A percentile compares a stretch with the other conserved stretches of the same genome.
Evolutionary conservation across 2,113 vertebrate genomes (phyloP).

Genomic region (Scytalopus superciliaris): DNA sequence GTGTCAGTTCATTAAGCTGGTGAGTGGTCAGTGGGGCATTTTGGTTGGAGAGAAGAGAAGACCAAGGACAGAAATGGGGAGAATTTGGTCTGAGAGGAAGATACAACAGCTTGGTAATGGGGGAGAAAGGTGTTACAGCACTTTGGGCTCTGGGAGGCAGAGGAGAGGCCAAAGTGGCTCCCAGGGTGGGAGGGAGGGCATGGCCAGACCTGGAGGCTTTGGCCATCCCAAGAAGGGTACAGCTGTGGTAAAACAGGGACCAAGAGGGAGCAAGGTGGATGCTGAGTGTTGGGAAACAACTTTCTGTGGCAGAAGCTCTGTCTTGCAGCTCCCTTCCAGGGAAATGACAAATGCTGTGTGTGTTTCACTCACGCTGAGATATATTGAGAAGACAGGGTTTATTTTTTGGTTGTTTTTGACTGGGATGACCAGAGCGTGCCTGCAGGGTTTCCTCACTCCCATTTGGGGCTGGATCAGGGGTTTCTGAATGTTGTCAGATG

Average conservation of each 20-base stretch:
- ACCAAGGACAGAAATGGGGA: neutral
- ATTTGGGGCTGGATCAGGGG: neutral
- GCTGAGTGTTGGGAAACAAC: neutral
- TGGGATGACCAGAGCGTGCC: neutral
- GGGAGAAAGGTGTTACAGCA: neutral
- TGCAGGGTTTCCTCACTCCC: neutral
- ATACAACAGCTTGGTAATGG: neutral
- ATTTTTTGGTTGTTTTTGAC: neutral
- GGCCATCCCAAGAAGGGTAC: rapidly evolving
- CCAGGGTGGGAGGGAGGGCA: neutral
- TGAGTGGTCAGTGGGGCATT: neutral
- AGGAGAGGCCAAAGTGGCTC: neutral
- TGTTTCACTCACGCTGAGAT: neutral
- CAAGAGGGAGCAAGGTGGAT: neutral
- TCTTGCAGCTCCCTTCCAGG: neutral
- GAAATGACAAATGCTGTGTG: neutral
- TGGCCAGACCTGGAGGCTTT: rapidly evolving
- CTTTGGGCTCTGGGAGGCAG: neutral
- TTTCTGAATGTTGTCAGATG: neutral
- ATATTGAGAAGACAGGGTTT: neutral
- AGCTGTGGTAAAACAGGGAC: neutral
- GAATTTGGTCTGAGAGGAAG: rapidly evolving
- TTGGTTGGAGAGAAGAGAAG: neutral
- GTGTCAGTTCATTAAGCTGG: neutral
- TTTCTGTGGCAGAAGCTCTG: neutral